These are phyloP conservation scores for Drosophila stalkeri DNA, from an alignment of 2,888 invertebrate genomes.

Conservation along the genomic window DNA sequence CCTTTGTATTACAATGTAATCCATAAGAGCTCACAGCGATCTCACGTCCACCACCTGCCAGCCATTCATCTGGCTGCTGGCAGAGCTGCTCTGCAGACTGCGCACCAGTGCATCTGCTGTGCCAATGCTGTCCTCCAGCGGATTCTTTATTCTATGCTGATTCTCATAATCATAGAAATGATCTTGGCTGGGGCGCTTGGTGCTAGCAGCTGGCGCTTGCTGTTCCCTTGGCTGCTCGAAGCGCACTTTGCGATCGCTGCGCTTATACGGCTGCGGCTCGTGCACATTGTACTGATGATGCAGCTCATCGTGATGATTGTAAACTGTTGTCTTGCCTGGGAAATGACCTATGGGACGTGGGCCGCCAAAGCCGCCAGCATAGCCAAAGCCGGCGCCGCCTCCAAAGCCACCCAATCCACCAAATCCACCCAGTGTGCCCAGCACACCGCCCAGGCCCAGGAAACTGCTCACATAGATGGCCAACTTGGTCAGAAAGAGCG, in stretches of 20 bases:
- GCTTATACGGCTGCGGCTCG: slow-evolving; percentile 75
- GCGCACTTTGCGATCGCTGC: slow-evolving; percentile 79
- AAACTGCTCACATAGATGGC: slow-evolving; percentile 90
- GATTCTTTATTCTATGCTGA: slow-evolving; percentile 63
- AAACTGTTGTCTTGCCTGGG: slow-evolving; percentile 77
- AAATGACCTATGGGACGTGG: slow-evolving; percentile 67
- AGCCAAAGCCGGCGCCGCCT: slow-evolving; percentile 49
- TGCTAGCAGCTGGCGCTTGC: slow-evolving; percentile 29
- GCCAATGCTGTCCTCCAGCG: slow-evolving; percentile 58
- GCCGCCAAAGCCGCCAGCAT: slow-evolving; percentile 49
- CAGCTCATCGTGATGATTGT: slow-evolving; percentile 73
- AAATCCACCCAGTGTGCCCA: slow-evolving; percentile 77
- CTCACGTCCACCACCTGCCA: slow-evolving; percentile 78
- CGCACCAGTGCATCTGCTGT: slow-evolving; percentile 47
- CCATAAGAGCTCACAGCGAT: slow-evolving; percentile 48
- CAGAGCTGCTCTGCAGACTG: slow-evolving; percentile 54
- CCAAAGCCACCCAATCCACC: slow-evolving; percentile 68
- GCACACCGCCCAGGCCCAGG: slow-evolving; percentile 87
- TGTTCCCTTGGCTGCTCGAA: slow-evolving; percentile 78
- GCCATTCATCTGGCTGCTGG: slow-evolving; percentile 57
- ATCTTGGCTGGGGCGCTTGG: slow-evolving; percentile 63
- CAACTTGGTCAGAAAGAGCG: slow-evolving; percentile 90
- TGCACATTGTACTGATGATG: slow-evolving; percentile 73
- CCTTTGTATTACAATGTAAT: neutral
- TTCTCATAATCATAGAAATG: slow-evolving; percentile 84